Evolutionary conservation across 2,888 invertebrate species (phyloP), one percentile per base, ranked within the genome.

Genomic region (Griposia aprilina): DNA sequence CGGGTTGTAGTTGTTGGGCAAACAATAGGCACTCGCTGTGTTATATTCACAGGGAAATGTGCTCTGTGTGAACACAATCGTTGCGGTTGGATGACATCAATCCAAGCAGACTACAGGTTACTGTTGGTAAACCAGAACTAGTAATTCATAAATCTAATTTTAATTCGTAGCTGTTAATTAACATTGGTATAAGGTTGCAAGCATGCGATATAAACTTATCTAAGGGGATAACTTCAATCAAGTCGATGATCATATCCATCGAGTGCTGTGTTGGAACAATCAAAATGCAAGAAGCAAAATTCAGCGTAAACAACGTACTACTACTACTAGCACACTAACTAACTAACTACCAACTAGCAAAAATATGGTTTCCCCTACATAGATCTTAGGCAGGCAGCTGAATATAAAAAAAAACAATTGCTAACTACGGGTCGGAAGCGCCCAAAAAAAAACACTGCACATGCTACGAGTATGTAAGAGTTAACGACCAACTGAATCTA

Each of bases 31-130:
- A 78, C 36, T 76, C 76, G 69, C 41, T 45, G 59, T 68, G 70
- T 83, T 83, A 78, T 71, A 84, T 89, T 90, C 85, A 80, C 88
- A 82, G 77, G 80, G 76, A 86, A 88, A 83, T 83, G 86, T 82
- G 84, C 81, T 81, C 65, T 85, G 84, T 84, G 87, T 87, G 90
- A 90, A 78, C 74, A 86, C 78, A 80, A 79, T 59, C 82, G 78
- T 81, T 73, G 78, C 82, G 85, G 85, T 90, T 83, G 82, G 83
- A 76, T 87, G 83, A 83, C 74, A 85, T 77, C 82, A 81, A 83
- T 82, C 82, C 75, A 77, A 79, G 78, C 76, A 80, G 75, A 80
- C 74, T 76, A 83, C 75, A 85, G 83, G 57, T 59, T 36, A n/a
- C 52, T 55, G 20, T 66, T 69, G 48, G 50, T 60, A 50, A 74